Evolutionary conservation across 2,888 invertebrate genomes (phyloP).

Genomic region (Andrena trimmerana): DNA sequence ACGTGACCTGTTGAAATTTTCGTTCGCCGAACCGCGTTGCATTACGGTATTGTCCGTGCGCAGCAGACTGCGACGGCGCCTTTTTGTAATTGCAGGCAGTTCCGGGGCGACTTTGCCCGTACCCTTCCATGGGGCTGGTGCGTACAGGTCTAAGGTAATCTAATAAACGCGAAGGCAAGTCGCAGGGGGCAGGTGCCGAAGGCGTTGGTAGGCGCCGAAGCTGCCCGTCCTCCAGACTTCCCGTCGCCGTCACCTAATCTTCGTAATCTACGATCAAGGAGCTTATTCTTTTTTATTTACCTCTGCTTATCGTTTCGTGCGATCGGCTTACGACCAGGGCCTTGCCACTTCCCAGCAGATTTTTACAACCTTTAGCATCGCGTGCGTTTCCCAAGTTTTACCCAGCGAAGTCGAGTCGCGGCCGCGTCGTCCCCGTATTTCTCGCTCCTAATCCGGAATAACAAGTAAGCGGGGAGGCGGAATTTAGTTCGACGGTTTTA

Average conservation of each 20-base stretch:
- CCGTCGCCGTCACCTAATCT: background rate
- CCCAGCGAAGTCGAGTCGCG: background rate
- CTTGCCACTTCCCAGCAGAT: background rate
- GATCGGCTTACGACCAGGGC: background rate
- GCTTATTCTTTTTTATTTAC: background rate
- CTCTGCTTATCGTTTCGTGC: background rate
- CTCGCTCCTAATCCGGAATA: constrained; percentile 50
- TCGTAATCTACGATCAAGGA: background rate
- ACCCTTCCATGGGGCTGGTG: constrained; percentile 22
- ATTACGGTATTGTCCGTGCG: background rate
- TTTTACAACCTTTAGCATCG: background rate
- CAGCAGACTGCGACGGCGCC: background rate
- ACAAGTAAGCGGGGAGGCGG: constrained; percentile 33
- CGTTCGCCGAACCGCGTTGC: background rate
- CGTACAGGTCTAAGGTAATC: constrained; percentile 46
- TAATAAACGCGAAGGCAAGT: constrained; percentile 30
- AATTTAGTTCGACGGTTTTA: constrained; percentile 39
- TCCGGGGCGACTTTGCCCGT: background rate
- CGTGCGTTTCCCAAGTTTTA: background rate
- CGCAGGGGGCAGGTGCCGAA: constrained; percentile 13
- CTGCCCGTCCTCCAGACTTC: background rate
- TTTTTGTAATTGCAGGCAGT: constrained; percentile 16
- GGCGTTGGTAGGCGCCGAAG: background rate
- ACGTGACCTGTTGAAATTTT: background rate
- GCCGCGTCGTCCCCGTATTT: background rate